Conservation (phyloP, 1,140 invertebrate genomes). For the Drosophila ironensis region DNA sequence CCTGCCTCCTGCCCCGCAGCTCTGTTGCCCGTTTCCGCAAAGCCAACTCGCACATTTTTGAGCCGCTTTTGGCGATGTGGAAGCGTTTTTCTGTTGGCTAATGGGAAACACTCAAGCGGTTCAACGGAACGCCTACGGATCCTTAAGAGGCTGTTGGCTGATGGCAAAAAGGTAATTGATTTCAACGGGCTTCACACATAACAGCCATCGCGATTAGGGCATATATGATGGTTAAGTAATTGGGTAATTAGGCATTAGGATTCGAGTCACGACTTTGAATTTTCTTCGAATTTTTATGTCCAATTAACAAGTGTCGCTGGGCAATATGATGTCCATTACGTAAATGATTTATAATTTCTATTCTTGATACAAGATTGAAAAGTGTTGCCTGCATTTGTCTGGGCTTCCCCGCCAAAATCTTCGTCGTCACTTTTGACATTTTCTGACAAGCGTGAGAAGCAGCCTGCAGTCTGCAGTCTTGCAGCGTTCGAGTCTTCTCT, state of each 20-base stretch:
- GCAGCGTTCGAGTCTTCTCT: not conserved
- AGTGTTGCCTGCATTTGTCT: not conserved
- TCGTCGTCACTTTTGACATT: conserved; percentile 73
- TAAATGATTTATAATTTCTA: no score
- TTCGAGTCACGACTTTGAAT: not conserved
- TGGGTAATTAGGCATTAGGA: not conserved
- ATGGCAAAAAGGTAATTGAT: conserved; percentile 23
- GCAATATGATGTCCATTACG: no score
- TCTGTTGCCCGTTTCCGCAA: conserved; percentile 19
- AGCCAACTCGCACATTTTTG: conserved; percentile 3
- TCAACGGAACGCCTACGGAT: conserved; percentile 26
- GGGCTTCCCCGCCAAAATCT: conserved; percentile 24
- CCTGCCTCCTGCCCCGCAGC: not conserved
- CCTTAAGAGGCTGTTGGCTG: conserved; percentile 26
- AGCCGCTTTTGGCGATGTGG: not conserved
- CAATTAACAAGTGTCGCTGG: no score
- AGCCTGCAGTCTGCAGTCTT: not conserved
- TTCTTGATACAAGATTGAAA: no score
- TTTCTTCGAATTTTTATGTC: not conserved
- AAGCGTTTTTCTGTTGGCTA: conserved; percentile 20
- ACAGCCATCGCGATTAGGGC: conserved; percentile 6
- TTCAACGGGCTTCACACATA: conserved; percentile 31
- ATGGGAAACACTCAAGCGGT: conserved; percentile 36
- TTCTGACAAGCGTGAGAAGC: conserved; percentile 78
- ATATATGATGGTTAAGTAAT: conserved; percentile 6